Evolutionary conservation across 2,797 vertebrate genomes (phyloP).

Genomic region (Hydrolagus colliei): DNA sequence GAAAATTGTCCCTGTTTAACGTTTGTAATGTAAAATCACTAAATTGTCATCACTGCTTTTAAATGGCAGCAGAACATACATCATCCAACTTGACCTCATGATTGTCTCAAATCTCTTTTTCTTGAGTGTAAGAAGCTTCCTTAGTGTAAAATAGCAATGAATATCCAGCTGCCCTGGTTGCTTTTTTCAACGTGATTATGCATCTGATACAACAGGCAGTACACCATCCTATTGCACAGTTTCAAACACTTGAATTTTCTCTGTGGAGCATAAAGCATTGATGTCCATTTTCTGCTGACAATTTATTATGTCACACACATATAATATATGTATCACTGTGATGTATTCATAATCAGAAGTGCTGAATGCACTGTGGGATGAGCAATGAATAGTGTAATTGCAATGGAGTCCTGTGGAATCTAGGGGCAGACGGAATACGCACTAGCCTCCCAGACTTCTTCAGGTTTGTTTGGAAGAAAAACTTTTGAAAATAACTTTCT

Average conservation of each 20-base stretch:
- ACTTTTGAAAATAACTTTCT: background rate
- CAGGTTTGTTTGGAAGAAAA: background rate
- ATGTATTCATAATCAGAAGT: no score
- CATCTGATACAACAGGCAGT: background rate
- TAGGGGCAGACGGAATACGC: background rate
- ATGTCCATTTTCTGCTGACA: slow-evolving; percentile 28
- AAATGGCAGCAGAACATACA: slow-evolving; percentile 23
- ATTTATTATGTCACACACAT: slow-evolving; percentile 15
- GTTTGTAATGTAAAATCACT: slow-evolving; percentile 9
- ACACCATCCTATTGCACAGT: slow-evolving; percentile 10
- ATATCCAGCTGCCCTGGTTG: background rate
- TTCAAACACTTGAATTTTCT: slow-evolving; percentile 29
- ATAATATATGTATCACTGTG: no score
- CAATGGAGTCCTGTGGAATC: background rate
- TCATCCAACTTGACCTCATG: slow-evolving; percentile 16
- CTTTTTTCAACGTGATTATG: background rate
- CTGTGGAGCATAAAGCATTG: slow-evolving; percentile 28
- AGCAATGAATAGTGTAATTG: background rate
- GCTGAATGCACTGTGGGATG: background rate
- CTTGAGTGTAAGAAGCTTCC: slow-evolving; percentile 23
- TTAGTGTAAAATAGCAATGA: background rate
- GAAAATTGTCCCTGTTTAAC: background rate
- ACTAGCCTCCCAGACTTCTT: background rate
- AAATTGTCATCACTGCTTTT: slow-evolving; percentile 19
- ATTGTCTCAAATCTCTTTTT: slow-evolving; percentile 28